Conservation (phyloP, 2,113 vertebrate genomes). For the Melierax canorus region DNA sequence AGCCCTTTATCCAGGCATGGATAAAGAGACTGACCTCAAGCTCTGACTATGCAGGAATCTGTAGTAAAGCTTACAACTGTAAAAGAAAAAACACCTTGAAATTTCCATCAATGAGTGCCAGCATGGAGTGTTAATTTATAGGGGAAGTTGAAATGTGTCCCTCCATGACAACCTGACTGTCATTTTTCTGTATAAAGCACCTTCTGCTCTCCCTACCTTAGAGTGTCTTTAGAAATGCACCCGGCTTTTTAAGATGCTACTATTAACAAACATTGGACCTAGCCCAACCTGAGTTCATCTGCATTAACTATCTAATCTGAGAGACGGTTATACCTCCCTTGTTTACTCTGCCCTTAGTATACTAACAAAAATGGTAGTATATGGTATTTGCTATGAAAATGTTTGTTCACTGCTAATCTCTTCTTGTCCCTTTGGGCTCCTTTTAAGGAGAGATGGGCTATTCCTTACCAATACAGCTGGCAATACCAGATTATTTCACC, state of each 20-base stretch:
- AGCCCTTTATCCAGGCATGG: not conserved
- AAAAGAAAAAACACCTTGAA: not conserved
- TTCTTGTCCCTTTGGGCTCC: not conserved
- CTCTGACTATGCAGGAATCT: not conserved
- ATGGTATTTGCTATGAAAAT: not conserved
- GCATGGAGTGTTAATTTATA: not conserved
- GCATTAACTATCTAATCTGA: not conserved
- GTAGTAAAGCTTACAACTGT: not conserved
- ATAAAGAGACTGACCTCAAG: not conserved
- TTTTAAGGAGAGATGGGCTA: not conserved
- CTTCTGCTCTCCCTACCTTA: not conserved
- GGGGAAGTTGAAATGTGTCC: not conserved
- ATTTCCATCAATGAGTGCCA: not conserved
- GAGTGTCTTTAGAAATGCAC: not conserved
- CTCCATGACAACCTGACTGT: not conserved
- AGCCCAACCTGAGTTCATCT: not conserved
- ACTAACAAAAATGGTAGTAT: not conserved
- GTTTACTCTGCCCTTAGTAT: not conserved
- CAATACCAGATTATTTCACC: conserved; percentile 35
- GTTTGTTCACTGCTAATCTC: not conserved
- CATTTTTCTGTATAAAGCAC: not conserved
- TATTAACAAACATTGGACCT: not conserved
- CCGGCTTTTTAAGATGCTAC: not conserved
- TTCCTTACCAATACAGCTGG: conserved; percentile 24
- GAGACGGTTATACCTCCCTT: not conserved